These are phyloP conservation scores for Oryzias curvinotus DNA, from an alignment of 2,113 vertebrate genomes.

Conservation along the genomic window DNA sequence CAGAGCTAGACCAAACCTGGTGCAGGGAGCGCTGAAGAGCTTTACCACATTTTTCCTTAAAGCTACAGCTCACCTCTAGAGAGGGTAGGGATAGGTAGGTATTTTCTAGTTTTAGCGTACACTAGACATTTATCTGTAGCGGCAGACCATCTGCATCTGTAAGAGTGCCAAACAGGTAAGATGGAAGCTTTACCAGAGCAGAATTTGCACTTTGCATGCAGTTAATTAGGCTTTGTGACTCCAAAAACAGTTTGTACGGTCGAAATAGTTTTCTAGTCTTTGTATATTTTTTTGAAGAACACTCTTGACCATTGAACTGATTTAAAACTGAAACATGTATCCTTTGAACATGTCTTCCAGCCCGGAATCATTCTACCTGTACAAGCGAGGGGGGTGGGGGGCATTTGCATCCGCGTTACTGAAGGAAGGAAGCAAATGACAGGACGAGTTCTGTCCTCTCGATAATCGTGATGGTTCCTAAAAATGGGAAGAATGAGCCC, in stretches of 20 bases:
- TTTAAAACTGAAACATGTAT: neutral
- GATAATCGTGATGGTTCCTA: neutral
- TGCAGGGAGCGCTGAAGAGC: no score
- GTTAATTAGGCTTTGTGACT: neutral
- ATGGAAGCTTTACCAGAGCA: conserved; percentile 38
- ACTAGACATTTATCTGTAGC: conserved; percentile 15
- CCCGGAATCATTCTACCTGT: neutral
- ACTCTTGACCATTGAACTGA: neutral
- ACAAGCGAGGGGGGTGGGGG: no score
- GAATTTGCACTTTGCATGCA: conserved; percentile 29
- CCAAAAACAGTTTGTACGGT: neutral
- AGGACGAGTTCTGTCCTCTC: conserved; percentile 1
- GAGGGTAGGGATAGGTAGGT: neutral
- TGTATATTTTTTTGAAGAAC: neutral
- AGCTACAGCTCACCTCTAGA: no score
- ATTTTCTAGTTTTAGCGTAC: neutral
- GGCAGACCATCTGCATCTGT: conserved; percentile 14
- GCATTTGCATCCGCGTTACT: neutral
- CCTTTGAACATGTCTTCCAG: neutral
- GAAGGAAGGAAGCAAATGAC: neutral
- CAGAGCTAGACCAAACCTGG: no score
- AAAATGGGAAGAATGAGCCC: conserved; percentile 1
- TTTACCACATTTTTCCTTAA: no score
- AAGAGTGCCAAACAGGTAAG: conserved; percentile 51
- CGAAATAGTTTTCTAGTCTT: conserved; percentile 2